phyloP scores from a whole-genome alignment of 2,113 vertebrate genomes.

The Percopsis transmontana region DNA sequence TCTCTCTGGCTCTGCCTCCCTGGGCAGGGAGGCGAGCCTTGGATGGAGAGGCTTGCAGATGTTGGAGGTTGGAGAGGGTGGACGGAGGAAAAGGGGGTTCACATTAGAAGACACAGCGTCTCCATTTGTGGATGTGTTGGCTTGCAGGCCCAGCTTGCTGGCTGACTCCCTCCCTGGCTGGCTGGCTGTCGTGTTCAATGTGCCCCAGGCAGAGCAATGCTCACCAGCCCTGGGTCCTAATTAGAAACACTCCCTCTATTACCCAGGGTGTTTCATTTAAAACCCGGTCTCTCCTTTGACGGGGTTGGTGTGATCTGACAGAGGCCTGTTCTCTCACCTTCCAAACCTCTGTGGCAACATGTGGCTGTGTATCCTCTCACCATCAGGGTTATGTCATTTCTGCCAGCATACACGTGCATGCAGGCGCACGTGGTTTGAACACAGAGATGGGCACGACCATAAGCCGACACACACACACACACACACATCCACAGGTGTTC shows the following conservation, averaged over 20 bases:
- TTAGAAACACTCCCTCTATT: slow-evolving; percentile 57
- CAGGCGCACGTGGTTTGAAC: not conserved
- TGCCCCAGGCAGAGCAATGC: slow-evolving; percentile 24
- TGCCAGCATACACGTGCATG: slow-evolving; percentile 3
- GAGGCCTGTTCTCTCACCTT: slow-evolving; percentile 33
- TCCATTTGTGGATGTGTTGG: not conserved
- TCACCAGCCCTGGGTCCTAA: slow-evolving; percentile 33
- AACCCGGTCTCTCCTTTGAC: slow-evolving; percentile 25
- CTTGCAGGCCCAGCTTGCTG: not conserved
- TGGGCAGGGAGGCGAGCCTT: slow-evolving; percentile 52
- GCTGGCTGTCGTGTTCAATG: slow-evolving; percentile 16
- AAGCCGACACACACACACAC: not conserved
- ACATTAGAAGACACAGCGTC: slow-evolving; percentile 1
- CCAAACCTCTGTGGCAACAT: slow-evolving; percentile 12
- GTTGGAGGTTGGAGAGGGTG: not conserved
- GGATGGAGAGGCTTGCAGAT: slow-evolving; percentile 38
- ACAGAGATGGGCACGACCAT: not conserved
- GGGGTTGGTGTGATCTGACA: slow-evolving; percentile 37
- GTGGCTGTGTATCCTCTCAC: slow-evolving; percentile 13
- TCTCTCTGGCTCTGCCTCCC: slow-evolving; percentile 40
- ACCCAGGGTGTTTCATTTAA: slow-evolving; percentile 65
- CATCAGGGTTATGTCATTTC: slow-evolving; percentile 22
- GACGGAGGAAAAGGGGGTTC: slow-evolving; percentile 6
- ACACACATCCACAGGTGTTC: too few relatives aligned
- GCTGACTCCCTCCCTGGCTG: slow-evolving; percentile 6